Evolutionary conservation across 2,113 vertebrate genomes (phyloP), one percentile per base, ranked within the genome.

Genomic region (Petromus typicus): DNA sequence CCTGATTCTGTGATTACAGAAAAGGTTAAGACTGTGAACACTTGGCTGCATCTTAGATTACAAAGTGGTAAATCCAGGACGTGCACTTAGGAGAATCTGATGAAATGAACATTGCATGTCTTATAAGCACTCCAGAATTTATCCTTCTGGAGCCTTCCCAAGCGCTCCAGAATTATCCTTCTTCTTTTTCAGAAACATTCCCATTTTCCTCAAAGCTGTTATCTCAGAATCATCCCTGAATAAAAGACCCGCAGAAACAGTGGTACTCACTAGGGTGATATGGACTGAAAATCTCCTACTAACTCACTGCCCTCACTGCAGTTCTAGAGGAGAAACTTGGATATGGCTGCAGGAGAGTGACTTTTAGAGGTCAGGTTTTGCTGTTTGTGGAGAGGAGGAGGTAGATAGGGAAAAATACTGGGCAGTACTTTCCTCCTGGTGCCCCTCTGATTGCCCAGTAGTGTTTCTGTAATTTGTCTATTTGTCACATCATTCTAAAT

Each of bases 141-240:
- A 51, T 51, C 48, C 48, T 51, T 51, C 48, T 51, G 10, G 48
- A 51, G 48, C 48, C 48, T 51, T 51, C 5, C 48, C 10, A 51
- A n/a, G n/a, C n/a, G n/a, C 48, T 51, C 48, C 48, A 51, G 48
- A 51, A 7, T 51, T 88, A 59, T 51, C 23, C 87, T 59, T 80
- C 17, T 83, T 91, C 34, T 94, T 93, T 88, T 83, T n/a, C 43
- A 32, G 78, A 85, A 78, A 51, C 11, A 71, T 32, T 13, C 14
- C 3, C 61, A 40, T 78, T 81, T 75, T 88, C 54, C 51, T 91
- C 83, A 79, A 30, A 85, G n/a, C 56, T n/a, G 57, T 82, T 59
- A 22, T 61, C 45, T 93, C 48, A 93, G 25, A 67, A 57, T 61
- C 27, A 45, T 4, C 48, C 57, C 16, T 80, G 59, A 75, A 12